phyloP scores from a whole-genome alignment of 2,113 vertebrate genomes.

The Hucho hucho region DNA sequence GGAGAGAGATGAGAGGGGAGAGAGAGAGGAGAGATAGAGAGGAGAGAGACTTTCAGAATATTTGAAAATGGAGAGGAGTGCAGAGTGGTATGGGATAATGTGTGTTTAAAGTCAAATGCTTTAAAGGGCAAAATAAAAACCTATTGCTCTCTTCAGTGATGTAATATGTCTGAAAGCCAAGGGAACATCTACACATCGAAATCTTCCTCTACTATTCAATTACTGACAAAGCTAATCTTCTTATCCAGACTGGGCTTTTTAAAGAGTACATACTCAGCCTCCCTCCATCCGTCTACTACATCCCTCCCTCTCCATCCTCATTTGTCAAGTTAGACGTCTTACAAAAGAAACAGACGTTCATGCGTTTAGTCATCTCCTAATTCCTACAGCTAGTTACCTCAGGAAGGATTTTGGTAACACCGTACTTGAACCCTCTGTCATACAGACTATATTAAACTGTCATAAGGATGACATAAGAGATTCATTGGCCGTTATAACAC shows the following conservation, averaged over 20 bases:
- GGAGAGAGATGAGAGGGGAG: too few species aligned
- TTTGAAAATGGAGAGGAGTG: too few species aligned
- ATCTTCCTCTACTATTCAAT: slow-evolving; percentile 39
- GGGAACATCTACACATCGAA: slow-evolving; percentile 55
- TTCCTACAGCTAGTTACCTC: neutral
- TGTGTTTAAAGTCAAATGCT: slow-evolving; percentile 1
- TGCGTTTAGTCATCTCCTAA: slow-evolving; percentile 3
- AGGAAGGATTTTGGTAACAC: slow-evolving; percentile 18
- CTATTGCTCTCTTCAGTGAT: neutral
- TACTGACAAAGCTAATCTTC: slow-evolving; percentile 57
- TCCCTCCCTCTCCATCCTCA: slow-evolving; percentile 23
- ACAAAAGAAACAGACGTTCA: neutral
- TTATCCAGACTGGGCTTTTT: slow-evolving; percentile 47
- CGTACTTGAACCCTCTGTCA: neutral
- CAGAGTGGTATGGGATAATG: neutral
- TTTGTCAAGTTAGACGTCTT: slow-evolving; percentile 7
- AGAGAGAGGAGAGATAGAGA: too few species aligned
- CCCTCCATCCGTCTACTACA: neutral
- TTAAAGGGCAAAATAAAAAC: too few species aligned
- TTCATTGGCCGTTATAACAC: too few species aligned
- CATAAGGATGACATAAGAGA: neutral
- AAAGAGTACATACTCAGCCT: slow-evolving; percentile 33
- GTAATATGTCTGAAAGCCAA: slow-evolving; percentile 17
- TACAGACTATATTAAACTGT: neutral
- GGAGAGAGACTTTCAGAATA: too few species aligned